These are phyloP conservation scores for Apodemia zela DNA, from an alignment of 2,888 invertebrate genomes.

Conservation along the genomic window DNA sequence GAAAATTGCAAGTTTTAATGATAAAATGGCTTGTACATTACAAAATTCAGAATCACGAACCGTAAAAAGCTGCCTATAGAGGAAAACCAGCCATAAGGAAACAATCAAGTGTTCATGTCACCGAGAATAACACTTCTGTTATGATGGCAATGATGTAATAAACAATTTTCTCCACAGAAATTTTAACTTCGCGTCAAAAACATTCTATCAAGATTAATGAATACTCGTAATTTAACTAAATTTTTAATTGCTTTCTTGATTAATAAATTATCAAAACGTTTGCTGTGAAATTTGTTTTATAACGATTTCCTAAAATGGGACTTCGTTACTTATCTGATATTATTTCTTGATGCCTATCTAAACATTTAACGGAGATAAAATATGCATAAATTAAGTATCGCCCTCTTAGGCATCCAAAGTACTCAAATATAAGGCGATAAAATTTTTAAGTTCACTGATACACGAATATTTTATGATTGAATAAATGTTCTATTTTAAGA, in stretches of 20 bases:
- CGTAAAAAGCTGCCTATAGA: too few relatives aligned
- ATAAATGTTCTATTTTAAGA: too few relatives aligned
- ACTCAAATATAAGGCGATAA: background rate
- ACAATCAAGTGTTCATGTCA: background rate
- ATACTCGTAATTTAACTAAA: background rate
- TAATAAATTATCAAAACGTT: conserved; percentile 1
- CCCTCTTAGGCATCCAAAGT: background rate
- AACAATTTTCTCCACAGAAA: background rate
- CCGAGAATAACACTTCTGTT: background rate
- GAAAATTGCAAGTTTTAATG: too few relatives aligned
- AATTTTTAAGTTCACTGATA: too few relatives aligned
- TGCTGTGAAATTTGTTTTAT: background rate
- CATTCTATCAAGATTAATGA: background rate
- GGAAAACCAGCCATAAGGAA: too few relatives aligned
- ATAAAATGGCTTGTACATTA: too few relatives aligned
- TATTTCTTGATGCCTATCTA: background rate
- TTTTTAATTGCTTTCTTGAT: background rate
- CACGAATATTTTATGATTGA: too few relatives aligned
- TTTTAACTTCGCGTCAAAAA: background rate
- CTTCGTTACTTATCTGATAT: background rate
- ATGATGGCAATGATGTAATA: background rate
- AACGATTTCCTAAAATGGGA: background rate
- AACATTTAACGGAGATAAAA: background rate
- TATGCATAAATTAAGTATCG: background rate
- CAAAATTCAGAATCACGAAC: too few relatives aligned